Evolutionary conservation across 2,113 vertebrate species (phyloP).

Genomic region (Pangasianodon hypophthalmus): DNA sequence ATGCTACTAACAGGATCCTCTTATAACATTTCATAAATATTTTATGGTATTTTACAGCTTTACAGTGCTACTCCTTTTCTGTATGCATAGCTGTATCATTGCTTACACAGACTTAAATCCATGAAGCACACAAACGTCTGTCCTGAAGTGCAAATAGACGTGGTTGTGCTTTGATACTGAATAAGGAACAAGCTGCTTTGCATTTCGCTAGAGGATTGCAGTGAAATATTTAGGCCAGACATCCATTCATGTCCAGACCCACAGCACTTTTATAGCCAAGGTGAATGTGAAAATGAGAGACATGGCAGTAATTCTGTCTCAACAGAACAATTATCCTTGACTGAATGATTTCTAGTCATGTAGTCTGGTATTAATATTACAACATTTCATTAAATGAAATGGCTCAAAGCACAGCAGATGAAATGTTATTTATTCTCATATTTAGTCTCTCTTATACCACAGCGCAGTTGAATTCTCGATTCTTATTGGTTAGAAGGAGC

Average conservation of each 20-base stretch:
- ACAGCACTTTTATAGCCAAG: background rate
- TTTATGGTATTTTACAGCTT: constrained; percentile 18
- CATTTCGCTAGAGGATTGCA: background rate
- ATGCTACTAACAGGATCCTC: background rate
- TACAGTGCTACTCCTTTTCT: background rate
- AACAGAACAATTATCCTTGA: constrained; percentile 20
- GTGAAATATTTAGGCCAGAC: constrained; percentile 31
- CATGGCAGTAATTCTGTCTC: background rate
- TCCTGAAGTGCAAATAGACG: background rate
- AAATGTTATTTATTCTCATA: background rate
- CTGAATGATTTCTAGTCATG: background rate
- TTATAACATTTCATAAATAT: constrained; percentile 34
- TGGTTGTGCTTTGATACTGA: background rate
- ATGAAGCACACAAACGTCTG: background rate
- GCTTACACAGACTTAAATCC: background rate
- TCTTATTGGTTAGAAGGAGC: background rate
- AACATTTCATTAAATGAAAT: background rate
- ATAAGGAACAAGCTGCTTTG: background rate
- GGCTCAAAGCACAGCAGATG: background rate
- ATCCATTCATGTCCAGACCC: background rate
- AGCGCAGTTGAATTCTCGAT: background rate
- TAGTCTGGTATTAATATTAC: background rate
- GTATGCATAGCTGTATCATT: background rate
- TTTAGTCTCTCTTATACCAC: too few relatives aligned
- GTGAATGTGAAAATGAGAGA: constrained; percentile 28